phyloP scores from a whole-genome alignment of 1,140 invertebrate species.

The Macrosteles quadrilineatus region DNA sequence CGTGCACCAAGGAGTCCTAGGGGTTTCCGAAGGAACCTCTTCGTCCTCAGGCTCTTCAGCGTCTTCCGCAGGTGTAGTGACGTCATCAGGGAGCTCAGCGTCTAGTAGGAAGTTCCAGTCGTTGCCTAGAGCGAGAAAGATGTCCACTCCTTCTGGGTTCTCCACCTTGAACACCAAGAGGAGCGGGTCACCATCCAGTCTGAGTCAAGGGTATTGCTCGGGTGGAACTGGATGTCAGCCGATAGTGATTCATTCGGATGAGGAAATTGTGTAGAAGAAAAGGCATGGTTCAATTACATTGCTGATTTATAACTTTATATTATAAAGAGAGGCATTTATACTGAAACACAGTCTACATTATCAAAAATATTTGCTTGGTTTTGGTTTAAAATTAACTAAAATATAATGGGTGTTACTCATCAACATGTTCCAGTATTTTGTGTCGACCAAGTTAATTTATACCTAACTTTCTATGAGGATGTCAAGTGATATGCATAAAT shows the following conservation, averaged over 20 bases:
- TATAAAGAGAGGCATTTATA: too few relatives aligned
- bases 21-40: slow-evolving; percentile 22
- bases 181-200: not conserved
- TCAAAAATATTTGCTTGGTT: too few relatives aligned
- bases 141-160: not conserved
- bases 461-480: too few relatives aligned
- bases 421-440: too few relatives aligned
- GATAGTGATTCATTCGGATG: slow-evolving; percentile 31
- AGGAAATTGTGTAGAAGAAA: slow-evolving; percentile 33
- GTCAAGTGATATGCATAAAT: too few relatives aligned
- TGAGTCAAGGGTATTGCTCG: slow-evolving; percentile 30
- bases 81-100: slow-evolving; percentile 16
- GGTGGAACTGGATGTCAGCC: slow-evolving; percentile 25
- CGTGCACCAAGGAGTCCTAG: slow-evolving; percentile 28
- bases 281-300: too few relatives aligned
- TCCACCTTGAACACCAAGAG: slow-evolving; percentile 7
- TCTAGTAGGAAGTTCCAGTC: slow-evolving; percentile 21
- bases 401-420: too few relatives aligned
- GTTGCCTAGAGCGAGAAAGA: not conserved
- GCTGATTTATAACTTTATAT: too few relatives aligned
- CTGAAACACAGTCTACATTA: too few relatives aligned
- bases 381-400: too few relatives aligned
- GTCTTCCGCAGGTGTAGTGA: slow-evolving; percentile 8
- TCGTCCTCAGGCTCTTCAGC: slow-evolving; percentile 18
- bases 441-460: too few relatives aligned